Base-by-base conservation (phyloP, 1,140 invertebrate species). In the Drosophila watanabei region DNA sequence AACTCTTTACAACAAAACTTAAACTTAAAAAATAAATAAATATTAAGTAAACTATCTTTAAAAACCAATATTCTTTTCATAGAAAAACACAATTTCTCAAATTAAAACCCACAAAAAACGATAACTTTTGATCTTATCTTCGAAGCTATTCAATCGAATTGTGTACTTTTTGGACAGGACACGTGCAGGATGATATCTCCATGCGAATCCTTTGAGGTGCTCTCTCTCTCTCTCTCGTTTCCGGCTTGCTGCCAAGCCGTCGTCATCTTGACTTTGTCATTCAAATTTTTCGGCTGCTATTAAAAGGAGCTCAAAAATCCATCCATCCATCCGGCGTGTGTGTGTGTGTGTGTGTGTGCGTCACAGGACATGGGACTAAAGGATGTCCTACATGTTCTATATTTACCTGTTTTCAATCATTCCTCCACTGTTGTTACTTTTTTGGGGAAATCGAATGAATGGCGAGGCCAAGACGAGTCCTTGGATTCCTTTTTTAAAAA, bases 331-430 rank as follows among this genome's bases (percentile, higher is more conserved):
- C 16, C 49, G 28, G 16, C 28, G 3, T 48, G 30, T 16, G 46
- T 62, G 24, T 63, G 61, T 39, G 57, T 60, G n/a, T n/a, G 3
- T 48, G 30, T 16, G 46, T 62, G 24, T 63, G 61, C 57, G 57
- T 60, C n/a, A n/a, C n/a, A n/a, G n/a, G n/a, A n/a, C 57, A 60
- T 28, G 4, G 57, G 24, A 43, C 37, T 39, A 45, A 32, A 9
- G 37, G 35, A 43, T 59, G 37, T 59, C 16, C 56, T 59, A 59
- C n/a, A 14, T 18, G 24, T 32, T 56, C 61, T 54, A 63, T 63
- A 39, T 63, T 63, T 60, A 60, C 57, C 57, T 60, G 39, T 60
- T 60, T 60, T 60, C 57, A 60, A 60, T 46, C 39, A 60, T 60
- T 60, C 45, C 20, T 4, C 16, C 56, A 37, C 20, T 58, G 35